These are phyloP conservation scores for Dolichotis patagonum DNA, from an alignment of 2,113 vertebrate species.

Conservation along the genomic window DNA sequence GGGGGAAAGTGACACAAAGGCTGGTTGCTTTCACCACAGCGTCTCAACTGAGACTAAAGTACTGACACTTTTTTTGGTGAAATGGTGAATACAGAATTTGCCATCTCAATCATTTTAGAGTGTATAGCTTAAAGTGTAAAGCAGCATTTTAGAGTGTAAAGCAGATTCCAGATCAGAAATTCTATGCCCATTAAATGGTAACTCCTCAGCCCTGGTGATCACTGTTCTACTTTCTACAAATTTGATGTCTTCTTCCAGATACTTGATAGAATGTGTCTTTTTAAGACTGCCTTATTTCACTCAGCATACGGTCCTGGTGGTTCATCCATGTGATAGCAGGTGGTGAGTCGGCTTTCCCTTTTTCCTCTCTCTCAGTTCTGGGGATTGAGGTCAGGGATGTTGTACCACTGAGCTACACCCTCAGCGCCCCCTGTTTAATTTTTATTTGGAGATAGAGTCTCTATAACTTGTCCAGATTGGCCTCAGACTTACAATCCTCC, in stretches of 20 bases:
- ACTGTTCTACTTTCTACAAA: neutral
- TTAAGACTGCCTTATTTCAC: neutral
- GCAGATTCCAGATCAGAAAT: neutral
- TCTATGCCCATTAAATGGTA: neutral
- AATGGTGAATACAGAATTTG: neutral
- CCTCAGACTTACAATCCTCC: neutral
- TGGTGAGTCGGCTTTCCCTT: neutral
- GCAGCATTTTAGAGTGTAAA: too few species aligned
- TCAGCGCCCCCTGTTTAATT: neutral
- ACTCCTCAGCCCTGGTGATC: neutral
- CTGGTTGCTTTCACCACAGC: neutral
- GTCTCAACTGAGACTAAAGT: slow-evolving; percentile 11
- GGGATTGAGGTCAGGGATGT: neutral
- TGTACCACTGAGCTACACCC: neutral
- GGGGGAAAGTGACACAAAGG: slow-evolving; percentile 2
- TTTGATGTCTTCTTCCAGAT: neutral
- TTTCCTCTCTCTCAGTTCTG: neutral
- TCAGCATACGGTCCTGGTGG: neutral
- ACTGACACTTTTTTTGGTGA: neutral
- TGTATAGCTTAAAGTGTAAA: neutral
- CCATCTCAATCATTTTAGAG: neutral
- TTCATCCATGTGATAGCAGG: neutral
- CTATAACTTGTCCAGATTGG: neutral
- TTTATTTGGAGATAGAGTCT: neutral
- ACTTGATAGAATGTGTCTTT: neutral